Conservation (phyloP, 2,113 vertebrate genomes). For the Alouatta palliata region DNA sequence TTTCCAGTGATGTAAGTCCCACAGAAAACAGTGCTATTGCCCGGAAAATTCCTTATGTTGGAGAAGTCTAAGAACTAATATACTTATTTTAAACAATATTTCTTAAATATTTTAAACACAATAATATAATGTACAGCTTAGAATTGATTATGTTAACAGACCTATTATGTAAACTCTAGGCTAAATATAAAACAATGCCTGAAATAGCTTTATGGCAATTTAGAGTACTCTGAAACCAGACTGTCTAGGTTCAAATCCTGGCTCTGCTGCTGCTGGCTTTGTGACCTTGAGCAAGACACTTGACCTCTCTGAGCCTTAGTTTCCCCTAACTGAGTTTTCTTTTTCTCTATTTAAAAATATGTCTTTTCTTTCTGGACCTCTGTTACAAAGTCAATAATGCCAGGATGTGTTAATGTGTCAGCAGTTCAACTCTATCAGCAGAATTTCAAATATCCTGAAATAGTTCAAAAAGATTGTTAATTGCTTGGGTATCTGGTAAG, state of each 20-base stretch:
- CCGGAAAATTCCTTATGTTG: not conserved
- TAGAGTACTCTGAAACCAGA: not conserved
- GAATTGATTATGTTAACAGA: not conserved
- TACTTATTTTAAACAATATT: not conserved
- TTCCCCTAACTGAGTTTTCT: not conserved
- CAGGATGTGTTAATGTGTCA: not conserved
- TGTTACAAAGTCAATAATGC: not conserved
- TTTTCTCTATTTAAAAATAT: not conserved
- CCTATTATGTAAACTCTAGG: not conserved
- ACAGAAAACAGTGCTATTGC: not conserved
- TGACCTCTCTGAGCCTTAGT: not conserved
- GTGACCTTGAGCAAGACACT: not conserved
- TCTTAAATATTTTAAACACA: slow-evolving; percentile 3
- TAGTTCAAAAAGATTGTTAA: not conserved
- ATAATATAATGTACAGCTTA: not conserved
- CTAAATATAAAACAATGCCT: not conserved
- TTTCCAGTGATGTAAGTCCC: not conserved
- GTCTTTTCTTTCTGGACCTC: not conserved
- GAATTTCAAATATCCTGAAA: slow-evolving; percentile 39
- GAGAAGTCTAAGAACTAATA: not conserved
- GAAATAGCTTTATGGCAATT: not conserved
- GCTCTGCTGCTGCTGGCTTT: not conserved
- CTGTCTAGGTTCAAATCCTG: not conserved
- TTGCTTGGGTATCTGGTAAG: not conserved
- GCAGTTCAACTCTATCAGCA: not conserved